Evolutionary conservation across 1,140 invertebrate species (phyloP), one percentile per base, ranked within the genome.

Genomic region (Scaptomyza montana): DNA sequence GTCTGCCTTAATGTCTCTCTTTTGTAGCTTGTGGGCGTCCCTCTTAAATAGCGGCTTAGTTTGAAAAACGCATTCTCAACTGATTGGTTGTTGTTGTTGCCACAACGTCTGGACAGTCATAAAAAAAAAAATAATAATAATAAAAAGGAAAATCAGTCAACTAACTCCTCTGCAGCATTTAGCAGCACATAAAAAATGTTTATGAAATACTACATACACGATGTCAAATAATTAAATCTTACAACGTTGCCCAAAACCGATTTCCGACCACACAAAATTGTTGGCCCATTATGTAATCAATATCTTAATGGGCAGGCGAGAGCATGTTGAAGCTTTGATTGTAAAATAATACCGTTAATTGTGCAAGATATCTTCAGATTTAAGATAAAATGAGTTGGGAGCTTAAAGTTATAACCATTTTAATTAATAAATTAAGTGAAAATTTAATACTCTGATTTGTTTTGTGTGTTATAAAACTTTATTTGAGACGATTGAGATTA

Each of bases 101-200:
- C 65, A 74, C 74, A 71, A 54, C 47, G 47, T 60, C 74, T 65
- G 67, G 60, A 59, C 45, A 65, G 70, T 74, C 74, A 68, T 78
- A 62, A 16, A 16, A 16, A 16, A 16, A 16, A 16, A 16, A 16
- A 16, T 16, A 16, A 16, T 16, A 16, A 16, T 16, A 16, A 16
- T 16, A 16, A 16, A 16, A 16, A 16, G 16, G 16, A 16, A 16
- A 16, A 16, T 16, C 16, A 16, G 16, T 25, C 21, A 25, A 25
- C 21, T 25, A 76, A 89, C 85, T 89, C 85, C 85, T 89, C 85
- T 89, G 85, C 85, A 89, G 67, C 68, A 89, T 89, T 89, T 89
- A 89, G 69, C 84, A 89, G 84, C 65, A 89, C 77, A 89, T 89
- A 82, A 89, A 89, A 82, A 77, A 74, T 79, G 67, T 75, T 60